A percentile compares a stretch with the other conserved stretches of the same genome.
phyloP scores from a whole-genome alignment of 1,140 invertebrate genomes.

The Luehdorfia chinensis region DNA sequence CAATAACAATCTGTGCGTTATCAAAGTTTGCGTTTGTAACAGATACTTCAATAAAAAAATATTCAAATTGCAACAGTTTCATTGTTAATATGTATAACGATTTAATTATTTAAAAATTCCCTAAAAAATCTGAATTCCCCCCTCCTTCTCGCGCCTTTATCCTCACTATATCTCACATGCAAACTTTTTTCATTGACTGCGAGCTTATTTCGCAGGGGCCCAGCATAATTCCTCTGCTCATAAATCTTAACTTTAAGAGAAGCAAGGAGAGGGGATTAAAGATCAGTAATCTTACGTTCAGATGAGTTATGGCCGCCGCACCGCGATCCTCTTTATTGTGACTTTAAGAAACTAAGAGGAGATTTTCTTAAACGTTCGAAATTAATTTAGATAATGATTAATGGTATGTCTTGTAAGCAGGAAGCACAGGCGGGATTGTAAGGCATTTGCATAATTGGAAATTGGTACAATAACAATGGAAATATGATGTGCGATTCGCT shows the following conservation, averaged over 20 bases:
- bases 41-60: too few relatives aligned
- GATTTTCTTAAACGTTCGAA: slow-evolving; percentile 71
- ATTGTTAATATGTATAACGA: too few relatives aligned
- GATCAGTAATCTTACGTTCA: slow-evolving; percentile 84
- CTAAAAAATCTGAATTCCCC: not conserved
- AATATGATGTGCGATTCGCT: not conserved
- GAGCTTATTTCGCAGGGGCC: slow-evolving; percentile 72
- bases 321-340: slow-evolving; percentile 73
- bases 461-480: slow-evolving; percentile 22
- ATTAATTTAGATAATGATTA: slow-evolving; percentile 77
- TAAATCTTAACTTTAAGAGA: slow-evolving; percentile 86
- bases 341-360: slow-evolving; percentile 75
- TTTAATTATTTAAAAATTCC: too few relatives aligned
- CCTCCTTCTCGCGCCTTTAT: slow-evolving; percentile 18
- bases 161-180: slow-evolving; percentile 50
- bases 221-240: slow-evolving; percentile 80
- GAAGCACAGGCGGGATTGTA: slow-evolving; percentile 37
- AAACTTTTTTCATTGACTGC: slow-evolving; percentile 66
- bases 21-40: too few relatives aligned
- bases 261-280: slow-evolving; percentile 82
- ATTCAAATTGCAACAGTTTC: too few relatives aligned
- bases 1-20: too few relatives aligned
- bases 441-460: slow-evolving; percentile 66
- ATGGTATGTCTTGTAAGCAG: slow-evolving; percentile 61
- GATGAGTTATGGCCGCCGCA: slow-evolving; percentile 80